These are phyloP conservation scores for Ridgeia piscesae DNA, from an alignment of 1,140 invertebrate genomes.

Conservation along the genomic window DNA sequence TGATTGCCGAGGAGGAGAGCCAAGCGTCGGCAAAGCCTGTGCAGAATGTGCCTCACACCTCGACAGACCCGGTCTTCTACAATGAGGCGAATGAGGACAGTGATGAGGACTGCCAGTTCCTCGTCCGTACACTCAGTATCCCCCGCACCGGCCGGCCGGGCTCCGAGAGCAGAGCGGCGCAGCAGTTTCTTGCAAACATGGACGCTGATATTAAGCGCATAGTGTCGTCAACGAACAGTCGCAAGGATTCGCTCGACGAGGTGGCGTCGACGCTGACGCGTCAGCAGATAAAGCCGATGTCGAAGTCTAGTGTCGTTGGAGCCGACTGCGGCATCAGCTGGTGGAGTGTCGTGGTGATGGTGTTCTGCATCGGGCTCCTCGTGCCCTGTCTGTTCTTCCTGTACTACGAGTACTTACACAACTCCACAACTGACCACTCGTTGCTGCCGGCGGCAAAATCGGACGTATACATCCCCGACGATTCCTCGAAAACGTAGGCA, in stretches of 20 bases:
- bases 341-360: constrained; percentile 33
- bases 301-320: constrained; percentile 27
- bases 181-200: constrained; percentile 46
- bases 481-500: neutral
- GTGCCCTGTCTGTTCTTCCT: constrained; percentile 30
- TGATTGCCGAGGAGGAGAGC: constrained; percentile 11
- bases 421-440: neutral
- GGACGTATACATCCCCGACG: neutral
- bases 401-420: neutral
- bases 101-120: constrained; percentile 45
- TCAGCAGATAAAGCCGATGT: constrained; percentile 40
- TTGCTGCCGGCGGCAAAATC: neutral
- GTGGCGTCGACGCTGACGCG: constrained; percentile 47
- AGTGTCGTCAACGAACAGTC: constrained; percentile 33
- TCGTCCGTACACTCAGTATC: constrained; percentile 48
- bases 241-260: constrained; percentile 41
- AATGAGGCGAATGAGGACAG: constrained; percentile 33
- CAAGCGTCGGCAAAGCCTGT: neutral
- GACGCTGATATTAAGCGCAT: constrained; percentile 47
- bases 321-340: constrained; percentile 42
- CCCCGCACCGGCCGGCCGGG: constrained; percentile 33
- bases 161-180: constrained; percentile 39
- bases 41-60: neutral
- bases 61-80: neutral
- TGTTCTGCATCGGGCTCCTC: constrained; percentile 33